Evolutionary conservation across 2,797 vertebrate species (phyloP), one percentile per base, ranked within the genome.

Genomic region (Darevskia nairensis): DNA sequence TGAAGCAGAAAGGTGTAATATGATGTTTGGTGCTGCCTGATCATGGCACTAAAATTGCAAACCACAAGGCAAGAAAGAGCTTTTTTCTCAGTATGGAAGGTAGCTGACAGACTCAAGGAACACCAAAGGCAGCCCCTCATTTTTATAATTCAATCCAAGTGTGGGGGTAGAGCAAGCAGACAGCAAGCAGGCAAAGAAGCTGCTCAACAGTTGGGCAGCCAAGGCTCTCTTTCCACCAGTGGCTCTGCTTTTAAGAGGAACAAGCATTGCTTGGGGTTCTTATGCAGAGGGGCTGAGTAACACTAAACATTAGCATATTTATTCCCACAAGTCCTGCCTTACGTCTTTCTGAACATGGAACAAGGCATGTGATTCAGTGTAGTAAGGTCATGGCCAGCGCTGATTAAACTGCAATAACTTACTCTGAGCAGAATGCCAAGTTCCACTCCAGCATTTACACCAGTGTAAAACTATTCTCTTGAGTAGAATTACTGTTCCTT

Each of bases 361-460:
- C 11, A 82, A 75, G 19, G 10, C 68, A 64, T 44, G 44, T 27
- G 39, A 80, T 80, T 80, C 55, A 35, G 11, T 41, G 46, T 96
- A 23, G 91, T 25, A 13, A 93, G 94, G 95, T 96, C 95, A 92
- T 86, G 93, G 96, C 94, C 95, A n/a, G 29, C 89, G 91, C 89
- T 93, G 94, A 95, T 87, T 96, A 93, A 96, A 97, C 95, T 96
- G 96, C 94, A 94, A 94, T 95, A 95, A 96, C 96, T 96, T 95
- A 95, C 89, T 95, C 94, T 91, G 94, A 94, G 88, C 92, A 95
- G 94, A 96, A 88, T 94, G 91, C 85, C 93, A 93, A 95, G 94
- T 95, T 93, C 90, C 86, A 92, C 90, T 84, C 93, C 32, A 35
- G 91, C 32, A 94, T 92, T 95, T 93, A 94, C 91, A 93, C 89